Base-by-base conservation (phyloP, 92 coral and sea anemone genomes). In the Actinostola sp. region DNA sequence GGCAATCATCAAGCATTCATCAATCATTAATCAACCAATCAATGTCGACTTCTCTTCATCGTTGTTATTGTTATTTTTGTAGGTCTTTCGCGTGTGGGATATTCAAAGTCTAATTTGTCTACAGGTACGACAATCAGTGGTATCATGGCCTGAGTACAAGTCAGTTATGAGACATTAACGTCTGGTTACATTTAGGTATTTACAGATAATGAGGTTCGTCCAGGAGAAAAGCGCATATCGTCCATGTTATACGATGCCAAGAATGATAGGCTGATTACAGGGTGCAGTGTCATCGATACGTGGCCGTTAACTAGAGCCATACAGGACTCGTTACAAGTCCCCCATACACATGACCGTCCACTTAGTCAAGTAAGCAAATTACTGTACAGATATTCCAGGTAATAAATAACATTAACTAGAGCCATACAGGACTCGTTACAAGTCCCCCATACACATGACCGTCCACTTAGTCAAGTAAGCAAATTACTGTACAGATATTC, bases 271-370 rank as follows among this genome's bases (percentile, higher is more conserved):
- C 89, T 94, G 1, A 91, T 91, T 15, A 91, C 98, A 88, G 98
- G 98, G 12, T 94, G 97, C 51, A 88, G 97, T 86, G 91, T 92
- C 48, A 91, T 94, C 41, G 98, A 94, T 82, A 94, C 97, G 13
- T 94, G 98, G 98, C 98, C 98, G 31, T 77, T 94, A 55, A 94
- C 98, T 8, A 88, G 98, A 72, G 98, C 98, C 38, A 94, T 94
- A 24, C 98, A 94, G 58, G 98, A 94, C 63, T 82, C 98, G 3
- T 88, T 94, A 49, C 98, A 88, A 58, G 93, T 94, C 24, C 98
- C 98, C 14, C 98, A 94, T 70, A 91, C 98, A 5, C 98, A 94
- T 66, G 98, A 94, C 71, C 85, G 98, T 33, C 93, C 98, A 61
- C 81, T 94, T 50, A 82, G 92, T 59, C 90, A 89, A 71, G 94